Conservation (phyloP, 1,140 invertebrate genomes). For the Asbolus verrucosus region DNA sequence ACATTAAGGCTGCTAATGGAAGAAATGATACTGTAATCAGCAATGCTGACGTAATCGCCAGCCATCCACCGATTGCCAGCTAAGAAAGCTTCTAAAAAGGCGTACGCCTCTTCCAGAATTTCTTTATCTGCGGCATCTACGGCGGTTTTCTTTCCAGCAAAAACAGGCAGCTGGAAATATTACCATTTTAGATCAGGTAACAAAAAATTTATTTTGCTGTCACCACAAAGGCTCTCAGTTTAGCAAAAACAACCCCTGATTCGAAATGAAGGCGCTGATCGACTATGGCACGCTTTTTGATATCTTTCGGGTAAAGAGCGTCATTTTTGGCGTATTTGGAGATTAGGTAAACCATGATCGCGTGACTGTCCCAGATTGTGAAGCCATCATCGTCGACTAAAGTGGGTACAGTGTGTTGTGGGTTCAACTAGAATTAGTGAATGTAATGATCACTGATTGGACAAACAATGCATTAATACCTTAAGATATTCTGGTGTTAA, state of each 20-base stretch:
- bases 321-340: conserved; percentile 71
- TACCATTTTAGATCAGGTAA: background rate
- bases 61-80: conserved; percentile 47
- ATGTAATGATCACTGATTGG: background rate
- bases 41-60: conserved; percentile 52
- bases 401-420: conserved; percentile 77
- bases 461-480: background rate
- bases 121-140: conserved; percentile 33
- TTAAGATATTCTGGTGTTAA: conserved; percentile 16
- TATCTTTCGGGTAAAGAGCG: conserved; percentile 72
- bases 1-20: conserved; percentile 27
- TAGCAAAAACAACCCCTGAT: conserved; percentile 66
- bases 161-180: conserved; percentile 37
- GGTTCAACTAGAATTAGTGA: conserved; percentile 69
- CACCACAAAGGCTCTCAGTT: conserved; percentile 38
- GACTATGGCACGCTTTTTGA: conserved; percentile 68
- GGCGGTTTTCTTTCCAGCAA: conserved; percentile 40
- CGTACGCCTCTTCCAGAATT: conserved; percentile 39
- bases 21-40: conserved; percentile 53
- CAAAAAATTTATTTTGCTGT: conserved; percentile 8
- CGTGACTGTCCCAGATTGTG: conserved; percentile 73
- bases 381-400: conserved; percentile 74
- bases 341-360: conserved; percentile 71
- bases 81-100: conserved; percentile 53
- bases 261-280: conserved; percentile 70